Evolutionary conservation across 2,888 invertebrate species (phyloP).

Genomic region (Sphinx pinastri): DNA sequence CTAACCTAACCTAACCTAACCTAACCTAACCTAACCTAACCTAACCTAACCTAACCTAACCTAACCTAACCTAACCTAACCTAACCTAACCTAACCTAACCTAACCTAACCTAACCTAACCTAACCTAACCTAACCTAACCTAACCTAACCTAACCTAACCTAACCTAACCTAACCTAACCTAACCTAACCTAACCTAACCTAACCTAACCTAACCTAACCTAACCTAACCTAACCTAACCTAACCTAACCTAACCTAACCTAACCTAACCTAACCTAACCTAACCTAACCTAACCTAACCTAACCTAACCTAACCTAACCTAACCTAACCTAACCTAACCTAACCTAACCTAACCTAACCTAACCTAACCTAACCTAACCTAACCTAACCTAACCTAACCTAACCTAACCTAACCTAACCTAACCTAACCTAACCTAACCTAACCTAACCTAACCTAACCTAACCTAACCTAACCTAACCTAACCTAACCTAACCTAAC

Average conservation of each 20-base stretch:
- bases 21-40: neutral
- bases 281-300: constrained; percentile 37
- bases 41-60: neutral
- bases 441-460: constrained; percentile 32
- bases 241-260: constrained; percentile 35
- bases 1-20: neutral
- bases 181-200: neutral
- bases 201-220: constrained; percentile 39
- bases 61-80: constrained; percentile 1
- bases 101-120: constrained; percentile 1
- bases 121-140: neutral
- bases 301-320: constrained; percentile 36
- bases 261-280: constrained; percentile 37
- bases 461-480: constrained; percentile 33
- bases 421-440: constrained; percentile 33
- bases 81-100: constrained; percentile 1
- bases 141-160: neutral
- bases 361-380: constrained; percentile 34
- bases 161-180: neutral
- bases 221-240: constrained; percentile 36
- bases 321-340: constrained; percentile 33
- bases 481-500: constrained; percentile 32
- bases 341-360: constrained; percentile 31
- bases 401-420: constrained; percentile 32
- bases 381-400: constrained; percentile 32